These are phyloP conservation scores for Cephus rjabovi DNA, from an alignment of 2,888 invertebrate species.

Conservation along the genomic window DNA sequence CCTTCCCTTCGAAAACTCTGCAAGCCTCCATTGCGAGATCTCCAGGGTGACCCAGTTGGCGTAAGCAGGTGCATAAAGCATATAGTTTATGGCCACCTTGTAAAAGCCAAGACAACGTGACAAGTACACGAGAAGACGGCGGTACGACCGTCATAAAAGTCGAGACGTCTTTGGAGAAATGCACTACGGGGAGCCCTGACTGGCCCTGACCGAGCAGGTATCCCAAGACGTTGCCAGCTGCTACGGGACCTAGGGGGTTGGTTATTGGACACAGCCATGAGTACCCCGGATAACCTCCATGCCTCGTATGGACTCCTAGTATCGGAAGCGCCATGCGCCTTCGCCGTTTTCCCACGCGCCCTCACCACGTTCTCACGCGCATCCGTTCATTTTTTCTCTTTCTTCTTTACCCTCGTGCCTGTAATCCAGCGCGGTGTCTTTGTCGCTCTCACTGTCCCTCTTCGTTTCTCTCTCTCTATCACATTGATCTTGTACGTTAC, in stretches of 20 bases:
- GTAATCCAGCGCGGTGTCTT: neutral
- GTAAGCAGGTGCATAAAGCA: neutral
- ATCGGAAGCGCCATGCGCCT: conserved; percentile 62
- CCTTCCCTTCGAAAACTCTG: neutral
- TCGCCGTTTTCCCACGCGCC: conserved; percentile 64
- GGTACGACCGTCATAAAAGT: neutral
- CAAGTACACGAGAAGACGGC: neutral
- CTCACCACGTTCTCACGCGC: conserved; percentile 59
- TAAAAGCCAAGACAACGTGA: neutral
- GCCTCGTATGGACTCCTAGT: conserved; percentile 53
- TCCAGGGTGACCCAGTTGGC: neutral
- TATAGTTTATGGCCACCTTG: neutral
- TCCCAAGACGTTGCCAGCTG: neutral
- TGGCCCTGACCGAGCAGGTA: neutral
- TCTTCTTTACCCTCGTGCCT: neutral
- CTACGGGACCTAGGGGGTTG: neutral
- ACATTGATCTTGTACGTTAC: neutral
- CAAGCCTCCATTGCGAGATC: neutral
- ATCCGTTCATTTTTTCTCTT: neutral
- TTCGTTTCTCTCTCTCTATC: neutral
- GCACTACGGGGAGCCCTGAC: neutral
- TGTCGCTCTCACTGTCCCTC: neutral
- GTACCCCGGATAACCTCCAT: conserved; percentile 30
- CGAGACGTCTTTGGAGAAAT: neutral
- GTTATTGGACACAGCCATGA: conserved; percentile 2